Base-by-base conservation (phyloP, 2,113 vertebrate species). In the Gorsachius goisagi region DNA sequence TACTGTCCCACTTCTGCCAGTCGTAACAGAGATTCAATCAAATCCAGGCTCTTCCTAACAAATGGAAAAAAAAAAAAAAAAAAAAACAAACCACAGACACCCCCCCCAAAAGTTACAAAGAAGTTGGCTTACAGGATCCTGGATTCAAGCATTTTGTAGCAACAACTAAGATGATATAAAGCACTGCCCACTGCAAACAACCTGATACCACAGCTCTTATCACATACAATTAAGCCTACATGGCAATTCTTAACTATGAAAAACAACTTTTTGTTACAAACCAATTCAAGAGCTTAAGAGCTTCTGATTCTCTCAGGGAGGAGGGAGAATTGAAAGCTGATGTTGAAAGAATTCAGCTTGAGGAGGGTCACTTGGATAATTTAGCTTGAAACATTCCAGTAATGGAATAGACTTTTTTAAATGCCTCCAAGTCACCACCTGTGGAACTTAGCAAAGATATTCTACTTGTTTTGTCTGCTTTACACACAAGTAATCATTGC, bases 1-100 rank as follows among this genome's bases (percentile, higher is more conserved):
- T 99, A 99, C 94, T 99, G 99, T 39, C 99, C 99, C 92, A 99
- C 99, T 97, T 99, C 99, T 55, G 99, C 99, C 74, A 99, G 96
- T 28, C 99, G 97, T 33, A 99, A 97, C 28, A 99, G 98, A 95
- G 99, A 99, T 88, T 99, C 99, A 81, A 99, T 99, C 97, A 99
- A 98, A 98, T 99, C 99, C 97, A 99, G 98, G 97, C 99, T 99
- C 98, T 99, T 99, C 99, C 99, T 99, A 98, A 96, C 50, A 79
- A 91, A 63, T 96, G 88, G 37, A 45, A 94, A 67, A 64, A n/a
- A 75, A 45, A 45, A 7, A 19, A 45, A 94, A 67, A 64, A n/a
- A 75, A 45, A 45, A 7, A 19, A 8, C 44, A 45, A 19, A 19
- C 44, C 44, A 45, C 45, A 85, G 74, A 87, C 35, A 93, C 39